Evolutionary conservation across 2,113 vertebrate species (phyloP), one percentile per base, ranked within the genome.

Genomic region (Pipa parva): DNA sequence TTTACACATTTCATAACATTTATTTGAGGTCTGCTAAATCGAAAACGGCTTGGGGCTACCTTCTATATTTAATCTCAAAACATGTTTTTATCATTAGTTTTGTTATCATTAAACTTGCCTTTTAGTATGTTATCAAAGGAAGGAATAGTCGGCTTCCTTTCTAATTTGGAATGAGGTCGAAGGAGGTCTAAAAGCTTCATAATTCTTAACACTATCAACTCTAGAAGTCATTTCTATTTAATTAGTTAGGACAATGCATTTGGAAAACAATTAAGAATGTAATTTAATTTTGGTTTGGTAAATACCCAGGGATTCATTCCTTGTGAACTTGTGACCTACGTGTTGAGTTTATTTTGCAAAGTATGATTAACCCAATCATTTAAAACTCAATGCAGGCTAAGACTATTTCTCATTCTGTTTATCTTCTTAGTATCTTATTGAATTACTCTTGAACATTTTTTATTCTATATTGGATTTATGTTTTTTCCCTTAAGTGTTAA

Each of bases 191-290:
- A 80, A 84, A 79, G 55, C 76, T 87, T 85, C 80, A 86, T 78
- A 86, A 83, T 80, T 85, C 81, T 70, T 82, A 75, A 75, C 74
- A 80, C 78, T 80, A 83, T 77, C 75, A 84, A 77, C 1, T 0
- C 51, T 74, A 73, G 79, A 79, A 83, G 77, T 82, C 76, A 76
- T 86, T 86, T 80, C 77, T 85, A 77, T 87, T 87, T 88, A 88
- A 88, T 87, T 89, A 87, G 78, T 82, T 78, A 83, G 86, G 75
- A 75, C 81, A 85, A 82, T 84, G 81, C 80, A 84, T 88, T 80
- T 85, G 82, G 78, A 80, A 85, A 89, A 81, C 82, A 89, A 84
- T 86, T 88, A 84, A 82, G 81, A 83, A 85, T 74, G 78, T 81
- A 83, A 85, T 88, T 88, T 87, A 86, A 85, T 84, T 84, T 82